Conservation (phyloP, 64 coral and sea anemone genomes). For the Montipora efflorescens region DNA sequence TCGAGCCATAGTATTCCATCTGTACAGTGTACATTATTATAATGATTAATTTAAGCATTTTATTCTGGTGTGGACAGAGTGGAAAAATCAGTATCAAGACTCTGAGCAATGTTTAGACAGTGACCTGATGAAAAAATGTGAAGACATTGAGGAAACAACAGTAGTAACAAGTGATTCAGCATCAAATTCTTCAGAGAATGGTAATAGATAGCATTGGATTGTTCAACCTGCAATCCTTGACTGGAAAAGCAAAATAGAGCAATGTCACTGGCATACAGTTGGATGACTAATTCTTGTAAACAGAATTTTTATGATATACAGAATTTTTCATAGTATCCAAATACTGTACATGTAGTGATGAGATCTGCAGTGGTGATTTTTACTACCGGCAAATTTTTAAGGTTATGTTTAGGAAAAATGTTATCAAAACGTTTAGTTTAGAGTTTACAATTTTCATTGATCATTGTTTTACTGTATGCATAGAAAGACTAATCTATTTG, state of each 20-base stretch:
- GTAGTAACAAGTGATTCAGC: neutral
- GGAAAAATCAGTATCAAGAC: neutral
- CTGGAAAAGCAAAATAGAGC: neutral
- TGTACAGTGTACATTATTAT: neutral
- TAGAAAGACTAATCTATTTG: too few relatives aligned
- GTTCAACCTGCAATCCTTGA: neutral
- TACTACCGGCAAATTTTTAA: too few relatives aligned
- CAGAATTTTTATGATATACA: too few relatives aligned
- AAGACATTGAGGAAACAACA: neutral
- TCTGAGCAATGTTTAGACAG: neutral
- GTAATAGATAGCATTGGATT: constrained; percentile 22
- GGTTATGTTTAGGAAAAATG: too few relatives aligned
- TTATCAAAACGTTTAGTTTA: too few relatives aligned
- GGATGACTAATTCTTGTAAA: too few relatives aligned
- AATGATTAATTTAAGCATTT: neutral
- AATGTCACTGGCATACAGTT: neutral
- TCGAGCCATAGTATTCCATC: neutral
- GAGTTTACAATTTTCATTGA: too few relatives aligned
- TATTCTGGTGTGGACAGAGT: neutral
- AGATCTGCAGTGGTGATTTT: too few relatives aligned
- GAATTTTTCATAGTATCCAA: too few relatives aligned
- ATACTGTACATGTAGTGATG: too few relatives aligned
- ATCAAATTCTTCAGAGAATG: constrained; percentile 22
- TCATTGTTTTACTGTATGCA: too few relatives aligned
- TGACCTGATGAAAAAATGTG: constrained; percentile 4